Conservation (phyloP, 2,113 vertebrate species). For the Actenoides hombroni region DNA sequence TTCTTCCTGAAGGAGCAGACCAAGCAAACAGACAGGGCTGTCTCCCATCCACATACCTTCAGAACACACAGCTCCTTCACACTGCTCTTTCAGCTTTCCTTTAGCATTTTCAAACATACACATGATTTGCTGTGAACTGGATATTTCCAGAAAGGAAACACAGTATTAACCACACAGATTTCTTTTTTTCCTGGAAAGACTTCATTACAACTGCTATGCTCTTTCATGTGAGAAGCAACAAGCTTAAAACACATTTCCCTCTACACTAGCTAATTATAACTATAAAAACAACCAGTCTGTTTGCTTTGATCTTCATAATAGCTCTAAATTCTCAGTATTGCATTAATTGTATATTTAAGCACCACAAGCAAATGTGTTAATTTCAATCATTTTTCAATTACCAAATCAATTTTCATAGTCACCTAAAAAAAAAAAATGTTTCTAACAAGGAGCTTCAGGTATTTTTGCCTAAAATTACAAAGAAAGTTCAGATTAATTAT, state of each 20-base stretch:
- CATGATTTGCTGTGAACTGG: neutral
- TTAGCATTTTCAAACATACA: neutral
- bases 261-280: neutral
- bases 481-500: neutral
- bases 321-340: neutral
- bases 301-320: neutral
- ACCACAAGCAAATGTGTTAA: neutral
- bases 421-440: neutral
- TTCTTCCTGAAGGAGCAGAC: neutral
- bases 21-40: neutral
- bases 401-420: neutral
- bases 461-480: neutral
- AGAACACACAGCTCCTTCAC: neutral
- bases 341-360: neutral
- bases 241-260: neutral
- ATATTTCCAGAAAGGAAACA: neutral
- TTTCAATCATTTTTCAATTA: neutral
- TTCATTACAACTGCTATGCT: neutral
- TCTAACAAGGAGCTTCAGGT: neutral
- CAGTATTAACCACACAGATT: neutral
- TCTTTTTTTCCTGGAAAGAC: neutral
- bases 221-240: neutral
- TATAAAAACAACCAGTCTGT: neutral
- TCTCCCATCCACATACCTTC: neutral
- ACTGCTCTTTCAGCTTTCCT: neutral